phyloP scores from a whole-genome alignment of 2,888 invertebrate species.

The Tetramorium bicarinatum region DNA sequence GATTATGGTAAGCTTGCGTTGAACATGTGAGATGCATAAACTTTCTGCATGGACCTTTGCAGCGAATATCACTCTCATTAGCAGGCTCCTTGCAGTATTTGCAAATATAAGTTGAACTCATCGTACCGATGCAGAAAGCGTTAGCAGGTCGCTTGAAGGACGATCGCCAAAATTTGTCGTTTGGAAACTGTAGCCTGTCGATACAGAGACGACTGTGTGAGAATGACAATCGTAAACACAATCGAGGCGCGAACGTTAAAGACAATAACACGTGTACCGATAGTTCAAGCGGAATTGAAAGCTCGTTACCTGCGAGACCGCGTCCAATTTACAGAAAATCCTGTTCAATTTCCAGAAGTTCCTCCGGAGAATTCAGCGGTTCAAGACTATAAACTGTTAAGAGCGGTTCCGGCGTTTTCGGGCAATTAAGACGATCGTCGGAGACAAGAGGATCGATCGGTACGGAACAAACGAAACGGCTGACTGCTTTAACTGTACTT shows the following conservation, averaged over 20 bases:
- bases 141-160: neutral
- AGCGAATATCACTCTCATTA: neutral
- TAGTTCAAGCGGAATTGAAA: conserved; percentile 9
- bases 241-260: neutral
- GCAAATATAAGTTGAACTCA: neutral
- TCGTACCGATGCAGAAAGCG: neutral
- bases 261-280: neutral
- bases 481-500: neutral
- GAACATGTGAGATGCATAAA: neutral
- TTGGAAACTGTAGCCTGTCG: neutral
- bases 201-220: neutral
- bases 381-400: conserved; percentile 6
- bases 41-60: neutral
- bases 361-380: neutral
- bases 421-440: neutral
- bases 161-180: neutral
- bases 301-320: neutral
- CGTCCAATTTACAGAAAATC: conserved; percentile 22
- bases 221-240: neutral
- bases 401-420: neutral
- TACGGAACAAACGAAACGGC: neutral
- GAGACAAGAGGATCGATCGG: neutral
- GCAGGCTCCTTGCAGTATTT: neutral
- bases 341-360: neutral
- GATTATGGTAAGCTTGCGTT: neutral